Evolutionary conservation across 92 coral and sea anemone species (phyloP).

Genomic region (Heliopora coerulea): DNA sequence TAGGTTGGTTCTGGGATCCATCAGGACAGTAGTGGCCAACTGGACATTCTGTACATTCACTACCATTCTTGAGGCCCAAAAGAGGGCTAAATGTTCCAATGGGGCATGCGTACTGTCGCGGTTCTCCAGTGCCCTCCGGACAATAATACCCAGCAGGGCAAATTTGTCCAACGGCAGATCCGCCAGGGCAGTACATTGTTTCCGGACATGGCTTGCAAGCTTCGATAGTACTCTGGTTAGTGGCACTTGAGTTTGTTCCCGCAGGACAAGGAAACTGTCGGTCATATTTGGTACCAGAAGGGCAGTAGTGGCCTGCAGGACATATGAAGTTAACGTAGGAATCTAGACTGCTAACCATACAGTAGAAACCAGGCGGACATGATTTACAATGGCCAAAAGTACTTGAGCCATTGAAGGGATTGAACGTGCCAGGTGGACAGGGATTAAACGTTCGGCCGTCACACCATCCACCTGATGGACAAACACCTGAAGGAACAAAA

Average conservation of each 20-base stretch:
- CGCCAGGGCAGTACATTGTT: conserved; percentile 74
- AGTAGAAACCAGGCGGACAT: conserved; percentile 88
- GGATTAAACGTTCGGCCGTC: conserved; percentile 86
- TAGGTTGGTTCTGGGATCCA: conserved; percentile 83
- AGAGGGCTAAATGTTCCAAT: conserved; percentile 85
- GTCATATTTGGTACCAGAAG: conserved; percentile 79
- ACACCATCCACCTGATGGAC: conserved; percentile 93
- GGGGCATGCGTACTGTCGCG: conserved; percentile 84
- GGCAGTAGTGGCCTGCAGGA: conserved; percentile 93
- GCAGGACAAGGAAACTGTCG: conserved; percentile 94
- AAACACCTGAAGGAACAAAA: conserved; percentile 61
- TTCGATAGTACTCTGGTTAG: conserved; percentile 63
- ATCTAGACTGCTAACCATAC: conserved; percentile 75
- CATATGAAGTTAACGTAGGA: conserved; percentile 61
- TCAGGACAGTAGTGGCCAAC: conserved; percentile 95
- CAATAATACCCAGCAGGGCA: conserved; percentile 97
- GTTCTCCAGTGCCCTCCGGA: conserved; percentile 84
- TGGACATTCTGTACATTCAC: conserved; percentile 82
- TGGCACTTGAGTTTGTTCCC: conserved; percentile 80
- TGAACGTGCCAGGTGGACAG: conserved; percentile 88
- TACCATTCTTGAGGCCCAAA: conserved; percentile 72
- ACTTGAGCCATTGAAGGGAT: conserved; percentile 69
- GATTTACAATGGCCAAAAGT: conserved; percentile 60
- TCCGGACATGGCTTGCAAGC: conserved; percentile 88
- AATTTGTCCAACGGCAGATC: conserved; percentile 60